A percentile compares a stretch with the other conserved stretches of the same genome.
These are phyloP conservation scores for Crenuchus spilurus DNA, from an alignment of 2,797 vertebrate species.

Conservation along the genomic window DNA sequence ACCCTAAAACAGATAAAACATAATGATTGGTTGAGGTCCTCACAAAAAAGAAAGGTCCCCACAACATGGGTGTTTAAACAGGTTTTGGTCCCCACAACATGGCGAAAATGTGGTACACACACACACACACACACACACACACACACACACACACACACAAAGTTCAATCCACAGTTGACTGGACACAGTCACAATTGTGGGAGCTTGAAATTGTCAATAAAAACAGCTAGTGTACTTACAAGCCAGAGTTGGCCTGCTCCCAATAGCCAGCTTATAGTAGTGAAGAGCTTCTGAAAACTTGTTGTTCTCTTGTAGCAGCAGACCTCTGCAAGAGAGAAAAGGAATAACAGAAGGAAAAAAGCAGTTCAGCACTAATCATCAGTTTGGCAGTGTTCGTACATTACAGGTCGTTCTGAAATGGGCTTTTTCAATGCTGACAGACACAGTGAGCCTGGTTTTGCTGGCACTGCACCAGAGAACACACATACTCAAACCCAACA, in stretches of 20 bases:
- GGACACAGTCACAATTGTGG: slow-evolving; percentile 68
- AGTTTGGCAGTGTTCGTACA: slow-evolving; percentile 21
- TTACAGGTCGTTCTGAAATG: background rate
- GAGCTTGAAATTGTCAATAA: slow-evolving; percentile 69
- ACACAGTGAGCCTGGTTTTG: background rate
- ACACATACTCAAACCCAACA: background rate
- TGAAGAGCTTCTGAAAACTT: slow-evolving; percentile 94
- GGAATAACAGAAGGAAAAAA: background rate
- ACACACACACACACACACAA: background rate
- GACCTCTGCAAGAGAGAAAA: slow-evolving; percentile 80
- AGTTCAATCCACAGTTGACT: slow-evolving; percentile 64
- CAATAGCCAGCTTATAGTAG: slow-evolving; percentile 98
- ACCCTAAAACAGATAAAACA: too few relatives aligned
- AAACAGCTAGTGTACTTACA: slow-evolving; percentile 87
- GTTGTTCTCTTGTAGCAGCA: slow-evolving; percentile 98
- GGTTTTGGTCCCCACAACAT: too few relatives aligned
- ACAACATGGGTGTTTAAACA: too few relatives aligned
- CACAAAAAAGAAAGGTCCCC: too few relatives aligned
- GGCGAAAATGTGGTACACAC: too few relatives aligned
- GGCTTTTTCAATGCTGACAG: slow-evolving; percentile 4
- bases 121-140: slow-evolving; percentile 15
- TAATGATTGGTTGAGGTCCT: too few relatives aligned
- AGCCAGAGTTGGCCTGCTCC: slow-evolving; percentile 96
- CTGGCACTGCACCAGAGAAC: slow-evolving; percentile 4
- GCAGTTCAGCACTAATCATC: slow-evolving; percentile 9